phyloP scores from a whole-genome alignment of 2,797 vertebrate genomes.

The Distichodus sexfasciatus region DNA sequence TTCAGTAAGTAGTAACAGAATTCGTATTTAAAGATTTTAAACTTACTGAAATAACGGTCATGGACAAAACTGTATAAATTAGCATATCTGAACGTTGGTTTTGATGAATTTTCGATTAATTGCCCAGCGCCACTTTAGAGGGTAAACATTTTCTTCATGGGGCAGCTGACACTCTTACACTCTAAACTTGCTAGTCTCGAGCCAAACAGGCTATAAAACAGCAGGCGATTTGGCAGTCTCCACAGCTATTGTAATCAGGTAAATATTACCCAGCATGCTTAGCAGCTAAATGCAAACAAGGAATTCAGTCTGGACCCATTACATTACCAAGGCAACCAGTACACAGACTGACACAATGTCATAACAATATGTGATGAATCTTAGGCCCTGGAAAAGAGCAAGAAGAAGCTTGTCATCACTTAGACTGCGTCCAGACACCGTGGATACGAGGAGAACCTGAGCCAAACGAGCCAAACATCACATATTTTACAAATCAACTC shows the following conservation, averaged over 20 bases:
- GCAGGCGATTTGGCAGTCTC: constrained; percentile 50
- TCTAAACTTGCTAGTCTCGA: constrained; percentile 40
- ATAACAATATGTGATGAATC: constrained; percentile 32
- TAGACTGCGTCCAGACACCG: background rate
- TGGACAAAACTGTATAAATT: too few relatives aligned
- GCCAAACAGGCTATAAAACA: constrained; percentile 57
- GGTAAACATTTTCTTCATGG: constrained; percentile 39
- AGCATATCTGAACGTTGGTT: too few relatives aligned
- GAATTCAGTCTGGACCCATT: constrained; percentile 27
- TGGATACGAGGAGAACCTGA: background rate
- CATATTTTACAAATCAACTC: too few relatives aligned
- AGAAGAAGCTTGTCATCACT: constrained; percentile 18
- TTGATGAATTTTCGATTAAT: too few relatives aligned
- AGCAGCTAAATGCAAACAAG: constrained; percentile 37
- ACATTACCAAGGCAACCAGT: constrained; percentile 28
- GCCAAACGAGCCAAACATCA: background rate
- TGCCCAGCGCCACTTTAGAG: too few relatives aligned
- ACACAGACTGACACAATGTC: constrained; percentile 11
- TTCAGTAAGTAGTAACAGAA: too few relatives aligned
- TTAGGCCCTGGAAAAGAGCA: constrained; percentile 6
- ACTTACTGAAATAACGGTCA: too few relatives aligned
- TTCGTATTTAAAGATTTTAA: too few relatives aligned
- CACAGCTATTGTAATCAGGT: constrained; percentile 57
- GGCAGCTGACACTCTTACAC: constrained; percentile 62
- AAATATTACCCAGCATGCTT: constrained; percentile 54